Conservation (phyloP, 1,140 invertebrate species). For the Nasonia giraulti region DNA sequence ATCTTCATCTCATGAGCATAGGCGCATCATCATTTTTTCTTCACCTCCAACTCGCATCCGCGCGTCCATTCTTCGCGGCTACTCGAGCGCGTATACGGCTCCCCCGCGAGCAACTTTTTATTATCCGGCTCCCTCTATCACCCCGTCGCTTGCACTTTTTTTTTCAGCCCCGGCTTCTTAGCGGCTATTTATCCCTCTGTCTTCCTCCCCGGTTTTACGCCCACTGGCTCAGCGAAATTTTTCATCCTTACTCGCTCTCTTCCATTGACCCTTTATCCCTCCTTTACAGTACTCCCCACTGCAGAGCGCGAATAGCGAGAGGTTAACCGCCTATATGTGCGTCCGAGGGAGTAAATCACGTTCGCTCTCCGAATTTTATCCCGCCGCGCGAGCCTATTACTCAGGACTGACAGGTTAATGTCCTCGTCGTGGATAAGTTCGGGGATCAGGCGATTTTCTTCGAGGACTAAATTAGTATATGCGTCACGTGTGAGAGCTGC, state of each 20-base stretch:
- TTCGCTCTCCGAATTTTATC: neutral
- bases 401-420: neutral
- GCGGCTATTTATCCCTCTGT: neutral
- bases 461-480: neutral
- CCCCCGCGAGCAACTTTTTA: neutral
- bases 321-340: neutral
- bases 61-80: too few species aligned
- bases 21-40: too few species aligned
- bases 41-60: too few species aligned
- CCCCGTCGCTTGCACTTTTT: neutral
- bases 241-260: neutral
- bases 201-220: neutral
- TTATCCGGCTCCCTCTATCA: too few species aligned
- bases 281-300: neutral
- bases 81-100: too few species aligned
- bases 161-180: neutral
- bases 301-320: neutral
- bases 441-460: too few species aligned
- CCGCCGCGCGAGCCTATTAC: neutral
- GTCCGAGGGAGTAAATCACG: neutral
- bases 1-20: too few species aligned
- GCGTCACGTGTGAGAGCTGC: too few species aligned
- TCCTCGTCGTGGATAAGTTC: neutral
- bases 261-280: slow-evolving; percentile 8
- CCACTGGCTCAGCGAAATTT: slow-evolving; percentile 17